These are phyloP conservation scores for Apamea crenata DNA, from an alignment of 2,888 invertebrate species.

Conservation along the genomic window DNA sequence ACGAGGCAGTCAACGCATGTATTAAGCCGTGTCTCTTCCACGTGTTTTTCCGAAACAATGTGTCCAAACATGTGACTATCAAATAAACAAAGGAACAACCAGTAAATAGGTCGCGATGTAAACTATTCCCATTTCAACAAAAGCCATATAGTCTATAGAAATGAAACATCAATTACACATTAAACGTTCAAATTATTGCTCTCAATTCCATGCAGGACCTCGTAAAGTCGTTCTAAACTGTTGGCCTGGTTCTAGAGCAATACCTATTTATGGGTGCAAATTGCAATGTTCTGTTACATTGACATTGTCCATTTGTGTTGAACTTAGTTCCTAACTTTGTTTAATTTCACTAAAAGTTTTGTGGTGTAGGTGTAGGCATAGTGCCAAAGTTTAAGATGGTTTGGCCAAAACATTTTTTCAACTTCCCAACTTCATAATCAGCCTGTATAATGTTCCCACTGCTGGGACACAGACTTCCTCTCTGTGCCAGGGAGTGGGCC, in stretches of 20 bases:
- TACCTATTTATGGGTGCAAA: slow-evolving; percentile 22
- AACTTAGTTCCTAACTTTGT: not conserved
- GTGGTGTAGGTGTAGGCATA: not conserved
- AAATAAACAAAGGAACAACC: slow-evolving; percentile 14
- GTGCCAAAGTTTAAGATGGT: not conserved
- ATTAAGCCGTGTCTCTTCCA: too few relatives aligned
- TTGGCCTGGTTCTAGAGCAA: slow-evolving; percentile 14
- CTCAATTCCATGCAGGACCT: slow-evolving; percentile 12
- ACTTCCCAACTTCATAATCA: not conserved
- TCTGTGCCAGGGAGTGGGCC: not conserved
- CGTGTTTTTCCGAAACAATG: too few relatives aligned
- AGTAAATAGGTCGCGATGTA: not conserved
- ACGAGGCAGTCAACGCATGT: too few relatives aligned
- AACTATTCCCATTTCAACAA: slow-evolving; percentile 20
- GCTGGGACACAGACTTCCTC: not conserved
- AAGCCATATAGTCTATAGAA: slow-evolving; percentile 21
- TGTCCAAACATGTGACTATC: not conserved
- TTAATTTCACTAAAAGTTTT: slow-evolving; percentile 18
- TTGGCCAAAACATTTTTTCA: not conserved
- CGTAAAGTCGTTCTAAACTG: slow-evolving; percentile 23
- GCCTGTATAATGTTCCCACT: not conserved
- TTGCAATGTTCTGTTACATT: slow-evolving; percentile 16
- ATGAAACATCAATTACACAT: slow-evolving; percentile 30
- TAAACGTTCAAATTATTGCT: slow-evolving; percentile 41
- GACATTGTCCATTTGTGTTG: slow-evolving; percentile 26